Conservation (phyloP, 2,888 invertebrate genomes). For the Lepetodrilus schrolli region DNA sequence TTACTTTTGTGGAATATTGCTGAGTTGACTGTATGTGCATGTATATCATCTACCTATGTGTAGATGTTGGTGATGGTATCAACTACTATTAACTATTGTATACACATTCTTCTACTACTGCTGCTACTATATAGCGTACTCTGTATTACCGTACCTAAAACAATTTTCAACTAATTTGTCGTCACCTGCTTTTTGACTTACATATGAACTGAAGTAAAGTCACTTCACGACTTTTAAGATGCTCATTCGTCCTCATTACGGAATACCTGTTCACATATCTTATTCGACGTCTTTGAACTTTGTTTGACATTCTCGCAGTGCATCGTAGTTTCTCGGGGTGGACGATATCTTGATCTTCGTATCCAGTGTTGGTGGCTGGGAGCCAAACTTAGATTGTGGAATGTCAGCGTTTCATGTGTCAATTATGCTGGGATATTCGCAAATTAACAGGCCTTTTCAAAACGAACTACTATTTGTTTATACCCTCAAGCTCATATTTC, state of each 20-base stretch:
- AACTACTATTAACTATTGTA: too few relatives aligned
- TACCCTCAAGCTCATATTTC: too few relatives aligned
- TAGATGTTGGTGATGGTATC: too few relatives aligned
- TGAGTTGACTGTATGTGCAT: too few relatives aligned
- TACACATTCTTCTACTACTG: too few relatives aligned
- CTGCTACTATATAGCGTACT: too few relatives aligned
- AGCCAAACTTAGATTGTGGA: not conserved
- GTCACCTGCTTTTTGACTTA: not conserved
- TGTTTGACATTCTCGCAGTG: constrained; percentile 11
- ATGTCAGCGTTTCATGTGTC: constrained; percentile 6
- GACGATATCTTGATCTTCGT: not conserved
- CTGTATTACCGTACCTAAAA: too few relatives aligned
- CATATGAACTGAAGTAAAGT: not conserved
- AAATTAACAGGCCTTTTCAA: not conserved
- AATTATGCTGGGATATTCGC: not conserved
- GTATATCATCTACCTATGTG: too few relatives aligned
- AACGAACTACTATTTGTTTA: not conserved
- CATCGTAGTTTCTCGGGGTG: constrained; percentile 3
- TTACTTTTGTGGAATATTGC: too few relatives aligned
- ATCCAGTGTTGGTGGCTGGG: not conserved
- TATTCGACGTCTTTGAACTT: not conserved
- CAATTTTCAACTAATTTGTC: constrained; percentile 20
- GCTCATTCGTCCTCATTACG: not conserved
- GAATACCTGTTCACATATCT: not conserved
- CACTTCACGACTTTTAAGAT: not conserved